Evolutionary conservation across 2,888 invertebrate species (phyloP).

Genomic region (Parapristionchus giblindavisi): DNA sequence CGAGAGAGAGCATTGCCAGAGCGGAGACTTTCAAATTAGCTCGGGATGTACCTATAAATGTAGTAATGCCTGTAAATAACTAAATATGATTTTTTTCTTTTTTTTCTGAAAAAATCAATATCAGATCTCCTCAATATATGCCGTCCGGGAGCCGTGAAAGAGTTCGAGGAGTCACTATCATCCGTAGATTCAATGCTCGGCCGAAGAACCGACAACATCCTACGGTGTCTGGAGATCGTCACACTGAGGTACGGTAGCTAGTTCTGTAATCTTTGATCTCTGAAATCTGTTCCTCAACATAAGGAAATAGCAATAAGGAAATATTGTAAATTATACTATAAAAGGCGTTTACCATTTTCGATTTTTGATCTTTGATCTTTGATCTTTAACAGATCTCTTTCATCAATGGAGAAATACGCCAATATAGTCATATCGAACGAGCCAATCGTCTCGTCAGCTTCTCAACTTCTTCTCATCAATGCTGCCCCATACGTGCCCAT

Average conservation of each 20-base stretch:
- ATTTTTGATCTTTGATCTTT: no score
- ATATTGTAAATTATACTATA: no score
- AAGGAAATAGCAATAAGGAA: no score
- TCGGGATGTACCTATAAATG: no score
- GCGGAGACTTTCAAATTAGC: no score
- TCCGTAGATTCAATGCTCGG: constrained; percentile 19
- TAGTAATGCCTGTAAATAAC: background rate
- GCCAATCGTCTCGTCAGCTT: constrained; percentile 10
- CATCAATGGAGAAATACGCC: constrained; percentile 33
- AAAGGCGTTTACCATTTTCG: no score
- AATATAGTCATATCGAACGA: constrained; percentile 32
- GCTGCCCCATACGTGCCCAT: constrained; percentile 30
- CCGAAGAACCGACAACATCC: background rate
- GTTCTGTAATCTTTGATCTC: no score
- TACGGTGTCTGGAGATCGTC: constrained; percentile 34
- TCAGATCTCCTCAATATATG: constrained; percentile 22
- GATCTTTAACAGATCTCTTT: constrained; percentile 13
- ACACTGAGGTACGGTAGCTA: constrained; percentile 10
- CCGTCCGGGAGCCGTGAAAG: background rate
- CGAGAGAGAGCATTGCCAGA: no score
- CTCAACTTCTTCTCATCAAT: constrained; percentile 25
- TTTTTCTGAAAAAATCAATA: no score
- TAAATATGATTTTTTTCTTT: background rate
- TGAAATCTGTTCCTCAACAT: no score
- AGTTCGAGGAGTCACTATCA: constrained; percentile 30